Conservation (phyloP, 2,888 invertebrate species). For the Netelia inedita region DNA sequence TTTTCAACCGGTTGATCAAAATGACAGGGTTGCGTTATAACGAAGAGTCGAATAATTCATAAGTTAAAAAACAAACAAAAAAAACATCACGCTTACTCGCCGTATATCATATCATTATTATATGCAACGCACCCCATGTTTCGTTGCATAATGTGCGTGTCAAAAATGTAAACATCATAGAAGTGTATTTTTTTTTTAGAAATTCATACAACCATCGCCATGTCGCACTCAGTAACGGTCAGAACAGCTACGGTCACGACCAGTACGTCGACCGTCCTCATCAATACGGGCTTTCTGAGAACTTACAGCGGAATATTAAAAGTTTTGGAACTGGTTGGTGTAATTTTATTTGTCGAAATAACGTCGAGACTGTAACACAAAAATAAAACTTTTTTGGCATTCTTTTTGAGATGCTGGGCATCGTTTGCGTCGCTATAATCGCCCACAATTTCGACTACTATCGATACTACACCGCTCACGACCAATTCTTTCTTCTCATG, state of each 20-base stretch:
- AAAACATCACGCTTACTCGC: too few relatives aligned
- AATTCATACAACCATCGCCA: slow-evolving; percentile 83
- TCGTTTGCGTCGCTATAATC: slow-evolving; percentile 90
- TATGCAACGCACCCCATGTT: neutral
- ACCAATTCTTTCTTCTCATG: slow-evolving; percentile 91
- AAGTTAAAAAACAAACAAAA: too few relatives aligned
- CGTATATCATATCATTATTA: neutral
- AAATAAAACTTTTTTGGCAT: slow-evolving; percentile 1
- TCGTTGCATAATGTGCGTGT: too few relatives aligned
- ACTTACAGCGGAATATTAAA: slow-evolving; percentile 93
- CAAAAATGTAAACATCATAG: too few relatives aligned
- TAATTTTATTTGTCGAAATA: neutral
- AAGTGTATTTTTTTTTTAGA: slow-evolving; percentile 41
- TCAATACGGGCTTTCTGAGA: slow-evolving; percentile 93
- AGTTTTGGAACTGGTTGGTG: slow-evolving; percentile 90
- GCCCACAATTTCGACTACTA: slow-evolving; percentile 87
- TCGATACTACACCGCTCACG: slow-evolving; percentile 84
- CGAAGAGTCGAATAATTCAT: too few relatives aligned
- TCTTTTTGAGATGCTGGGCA: slow-evolving; percentile 90
- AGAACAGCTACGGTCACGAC: slow-evolving; percentile 91
- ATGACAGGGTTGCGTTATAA: too few relatives aligned
- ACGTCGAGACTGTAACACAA: neutral
- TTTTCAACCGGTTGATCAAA: too few relatives aligned
- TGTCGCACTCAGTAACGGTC: slow-evolving; percentile 96
- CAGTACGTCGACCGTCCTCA: slow-evolving; percentile 91